These are phyloP conservation scores for Temnothorax longispinosus DNA, from an alignment of 1,140 invertebrate genomes.

Conservation along the genomic window DNA sequence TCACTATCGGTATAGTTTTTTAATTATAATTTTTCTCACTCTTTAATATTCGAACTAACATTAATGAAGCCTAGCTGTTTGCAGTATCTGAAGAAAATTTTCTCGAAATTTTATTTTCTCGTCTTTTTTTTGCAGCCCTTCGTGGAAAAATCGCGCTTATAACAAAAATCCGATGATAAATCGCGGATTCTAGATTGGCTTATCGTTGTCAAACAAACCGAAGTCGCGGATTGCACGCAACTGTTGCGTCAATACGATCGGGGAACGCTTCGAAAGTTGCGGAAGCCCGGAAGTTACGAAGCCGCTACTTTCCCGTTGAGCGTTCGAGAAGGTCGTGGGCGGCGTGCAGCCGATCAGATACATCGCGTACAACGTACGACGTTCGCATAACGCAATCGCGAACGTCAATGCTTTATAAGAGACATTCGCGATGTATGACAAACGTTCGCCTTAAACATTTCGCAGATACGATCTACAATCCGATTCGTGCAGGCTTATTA, in stretches of 20 bases:
- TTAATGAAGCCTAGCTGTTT: not conserved
- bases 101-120: not conserved
- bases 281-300: slow-evolving; percentile 75
- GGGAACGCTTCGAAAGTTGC: slow-evolving; percentile 74
- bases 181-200: not conserved
- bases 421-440: slow-evolving; percentile 2
- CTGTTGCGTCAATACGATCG: slow-evolving; percentile 69
- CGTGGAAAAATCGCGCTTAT: too few species aligned
- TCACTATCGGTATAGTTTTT: not conserved
- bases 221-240: slow-evolving; percentile 18
- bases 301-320: slow-evolving; percentile 71
- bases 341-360: slow-evolving; percentile 45
- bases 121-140: too few species aligned
- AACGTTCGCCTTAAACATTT: slow-evolving; percentile 19
- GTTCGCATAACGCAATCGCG: slow-evolving; percentile 37
- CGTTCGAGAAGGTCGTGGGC: slow-evolving; percentile 61
- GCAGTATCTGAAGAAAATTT: not conserved
- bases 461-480: not conserved
- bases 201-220: slow-evolving; percentile 14
- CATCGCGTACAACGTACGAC: not conserved
- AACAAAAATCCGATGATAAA: not conserved
- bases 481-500: not conserved
- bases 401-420: slow-evolving; percentile 32
- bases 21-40: not conserved
- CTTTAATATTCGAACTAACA: not conserved